Percentiles rank a stretch among this genome's conserved stretches.
These are phyloP conservation scores for Megaptera novaeangliae DNA, from an alignment of 2,113 vertebrate species.

Conservation along the genomic window DNA sequence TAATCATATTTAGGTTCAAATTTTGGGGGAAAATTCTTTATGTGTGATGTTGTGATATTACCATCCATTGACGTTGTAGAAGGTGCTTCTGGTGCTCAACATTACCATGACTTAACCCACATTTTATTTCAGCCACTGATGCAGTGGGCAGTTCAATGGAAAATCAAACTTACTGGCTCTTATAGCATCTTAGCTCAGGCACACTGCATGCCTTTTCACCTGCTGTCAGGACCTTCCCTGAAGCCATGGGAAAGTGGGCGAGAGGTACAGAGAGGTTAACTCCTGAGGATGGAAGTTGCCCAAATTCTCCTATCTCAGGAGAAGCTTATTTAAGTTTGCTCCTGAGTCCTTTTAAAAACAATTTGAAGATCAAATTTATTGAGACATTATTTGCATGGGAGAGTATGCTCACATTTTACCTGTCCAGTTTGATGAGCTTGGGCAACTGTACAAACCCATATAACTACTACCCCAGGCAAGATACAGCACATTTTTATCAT, in stretches of 20 bases:
- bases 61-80: accelerated
- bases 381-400: not conserved
- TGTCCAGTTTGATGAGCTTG: not conserved
- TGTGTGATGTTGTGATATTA: too few species aligned
- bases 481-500: not conserved
- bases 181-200: not conserved
- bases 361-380: not conserved
- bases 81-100: not conserved
- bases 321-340: not conserved
- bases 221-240: not conserved
- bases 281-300: not conserved
- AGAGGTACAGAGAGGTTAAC: not conserved
- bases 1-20: not conserved
- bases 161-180: not conserved
- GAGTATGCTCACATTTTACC: not conserved
- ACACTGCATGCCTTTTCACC: not conserved
- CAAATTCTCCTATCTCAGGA: not conserved
- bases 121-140: not conserved
- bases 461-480: not conserved
- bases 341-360: not conserved
- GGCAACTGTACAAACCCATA: not conserved
- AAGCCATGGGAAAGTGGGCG: not conserved
- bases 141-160: not conserved
- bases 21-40: not conserved
- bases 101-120: not conserved